phyloP scores from a whole-genome alignment of 2,797 vertebrate species.

The Alca torda region DNA sequence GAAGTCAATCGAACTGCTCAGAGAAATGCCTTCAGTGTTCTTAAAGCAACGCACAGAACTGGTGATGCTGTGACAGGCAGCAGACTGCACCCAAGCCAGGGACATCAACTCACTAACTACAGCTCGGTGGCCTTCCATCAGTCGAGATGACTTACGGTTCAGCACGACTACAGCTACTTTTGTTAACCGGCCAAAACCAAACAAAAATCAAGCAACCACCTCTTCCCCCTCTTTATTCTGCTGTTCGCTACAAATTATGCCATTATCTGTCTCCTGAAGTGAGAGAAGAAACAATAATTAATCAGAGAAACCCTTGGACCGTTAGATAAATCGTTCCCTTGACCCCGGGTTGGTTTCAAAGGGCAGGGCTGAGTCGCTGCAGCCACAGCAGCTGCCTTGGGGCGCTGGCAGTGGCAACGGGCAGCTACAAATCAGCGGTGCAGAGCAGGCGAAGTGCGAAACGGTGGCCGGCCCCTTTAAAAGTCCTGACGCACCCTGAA shows the following conservation, averaged over 20 bases:
- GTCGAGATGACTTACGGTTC: not conserved
- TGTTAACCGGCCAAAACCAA: not conserved
- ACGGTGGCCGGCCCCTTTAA: not conserved
- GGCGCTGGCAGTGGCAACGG: conserved; percentile 38
- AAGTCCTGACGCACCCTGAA: conserved; percentile 37
- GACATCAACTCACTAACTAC: conserved; percentile 20
- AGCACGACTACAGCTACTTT: not conserved
- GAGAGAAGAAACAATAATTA: not conserved
- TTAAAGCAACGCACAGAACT: conserved; percentile 25
- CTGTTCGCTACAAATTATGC: not conserved
- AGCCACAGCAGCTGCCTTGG: conserved; percentile 44
- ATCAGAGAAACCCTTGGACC: conserved; percentile 11
- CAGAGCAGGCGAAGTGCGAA: conserved; percentile 33
- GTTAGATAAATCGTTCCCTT: conserved; percentile 31
- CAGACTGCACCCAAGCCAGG: conserved; percentile 23
- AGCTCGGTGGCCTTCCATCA: not conserved
- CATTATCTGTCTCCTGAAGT: not conserved
- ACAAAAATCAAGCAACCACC: not conserved
- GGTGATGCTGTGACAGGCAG: conserved; percentile 5
- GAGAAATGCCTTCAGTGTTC: conserved; percentile 31
- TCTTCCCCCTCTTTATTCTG: not conserved
- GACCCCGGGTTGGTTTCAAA: conserved; percentile 38
- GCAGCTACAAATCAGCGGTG: conserved; percentile 1
- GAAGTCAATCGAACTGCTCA: conserved; percentile 62
- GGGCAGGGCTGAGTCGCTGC: conserved; percentile 29